Evolutionary conservation across 2,797 vertebrate genomes (phyloP), one percentile per base, ranked within the genome.

Genomic region (Muscicapa comitata): DNA sequence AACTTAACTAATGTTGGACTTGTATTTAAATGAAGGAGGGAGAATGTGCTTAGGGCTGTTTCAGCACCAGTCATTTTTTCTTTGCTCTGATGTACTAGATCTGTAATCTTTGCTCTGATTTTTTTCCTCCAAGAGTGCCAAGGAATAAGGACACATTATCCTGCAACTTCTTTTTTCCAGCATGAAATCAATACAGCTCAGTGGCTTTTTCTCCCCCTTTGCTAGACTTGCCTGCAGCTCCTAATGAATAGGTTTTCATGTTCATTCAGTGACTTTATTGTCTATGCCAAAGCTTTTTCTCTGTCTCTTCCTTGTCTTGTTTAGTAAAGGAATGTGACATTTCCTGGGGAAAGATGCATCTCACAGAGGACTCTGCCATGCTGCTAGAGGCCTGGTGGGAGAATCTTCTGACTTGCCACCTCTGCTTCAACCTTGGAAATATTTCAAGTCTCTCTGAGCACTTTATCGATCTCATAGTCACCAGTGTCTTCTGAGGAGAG

Each of bases 251-350:
- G 38, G 57, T 77, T 86, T 57, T 93, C 57, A 11, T 75, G 84
- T 87, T 93, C 35, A 2, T 85, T 73, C 81, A 40, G 43, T 70
- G n/a, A 51, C 81, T 94, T 76, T 81, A 24, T 5, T 88, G 55
- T 92, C 63, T 82, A 43, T 94, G 63, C 88, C 90, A 79, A 95
- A 95, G 94, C 71, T 33, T 90, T 93, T 85, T 96, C 70, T 90
- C 73, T 90, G 37, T 94, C 79, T 95, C 66, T 95, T 91, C 82
- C 79, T 90, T 96, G 85, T 91, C 80, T 90, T 91, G 66, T 88
- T 92, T 68, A 89, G 57, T 95, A 63, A 96, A 92, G 72, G 88
- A 88, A 67, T 90, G 19, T 94, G 78, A 79, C 88, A 63, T 92
- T 93, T 92, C 88, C 82, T 84, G 93, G 83, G 92, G 88, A 86